Percentiles rank a stretch among this genome's conserved stretches.
Conservation (phyloP, 2,113 vertebrate genomes). For the Bambusicola thoracicus region DNA sequence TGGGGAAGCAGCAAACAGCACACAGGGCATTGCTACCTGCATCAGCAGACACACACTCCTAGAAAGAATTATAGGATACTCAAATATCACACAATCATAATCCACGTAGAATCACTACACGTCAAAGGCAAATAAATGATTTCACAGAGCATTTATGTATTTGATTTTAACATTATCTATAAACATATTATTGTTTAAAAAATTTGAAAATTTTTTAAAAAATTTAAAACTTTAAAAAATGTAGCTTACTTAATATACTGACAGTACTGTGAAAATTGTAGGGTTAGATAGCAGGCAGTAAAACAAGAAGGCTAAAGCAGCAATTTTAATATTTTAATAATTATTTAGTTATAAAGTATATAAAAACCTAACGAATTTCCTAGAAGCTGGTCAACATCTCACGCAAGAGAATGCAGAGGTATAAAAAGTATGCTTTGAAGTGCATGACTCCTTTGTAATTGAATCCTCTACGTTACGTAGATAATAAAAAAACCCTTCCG, state of each 20-base stretch:
- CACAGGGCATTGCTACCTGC: slow-evolving; percentile 92
- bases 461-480: neutral
- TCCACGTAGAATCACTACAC: neutral
- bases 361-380: neutral
- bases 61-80: slow-evolving; percentile 19
- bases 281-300: neutral
- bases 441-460: neutral
- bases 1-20: slow-evolving; percentile 86
- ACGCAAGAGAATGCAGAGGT: neutral
- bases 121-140: neutral
- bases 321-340: neutral
- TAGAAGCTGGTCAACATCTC: neutral
- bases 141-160: neutral
- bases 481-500: neutral
- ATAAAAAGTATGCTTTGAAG: neutral
- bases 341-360: neutral
- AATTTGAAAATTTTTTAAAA: too few relatives aligned
- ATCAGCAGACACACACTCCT: slow-evolving; percentile 96
- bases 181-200: neutral
- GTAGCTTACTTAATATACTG: neutral
- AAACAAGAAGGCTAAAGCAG: neutral
- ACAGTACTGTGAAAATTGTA: neutral
- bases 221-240: too few relatives aligned
- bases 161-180: neutral
- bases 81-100: neutral